Evolutionary conservation across 2,888 invertebrate genomes (phyloP).

Genomic region (Pseudolycoriella hygida): DNA sequence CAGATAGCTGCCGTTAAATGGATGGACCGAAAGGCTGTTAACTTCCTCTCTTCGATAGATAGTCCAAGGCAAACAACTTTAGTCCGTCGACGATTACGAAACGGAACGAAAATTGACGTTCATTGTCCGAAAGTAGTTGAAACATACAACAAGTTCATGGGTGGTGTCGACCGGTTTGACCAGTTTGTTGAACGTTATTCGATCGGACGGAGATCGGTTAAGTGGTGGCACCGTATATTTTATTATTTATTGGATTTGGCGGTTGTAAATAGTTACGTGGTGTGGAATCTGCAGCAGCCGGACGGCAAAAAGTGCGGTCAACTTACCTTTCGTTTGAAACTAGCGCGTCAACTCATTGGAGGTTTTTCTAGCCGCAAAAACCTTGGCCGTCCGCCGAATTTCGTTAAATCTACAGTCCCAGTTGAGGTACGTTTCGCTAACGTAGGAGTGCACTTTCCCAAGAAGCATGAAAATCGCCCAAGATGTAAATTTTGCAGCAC

Average conservation of each 20-base stretch:
- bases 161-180: too few relatives aligned
- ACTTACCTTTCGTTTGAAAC: background rate
- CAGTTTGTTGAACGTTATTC: conserved; percentile 1
- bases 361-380: background rate
- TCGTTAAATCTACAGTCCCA: background rate
- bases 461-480: background rate
- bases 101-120: too few relatives aligned
- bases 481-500: background rate
- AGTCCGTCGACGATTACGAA: too few relatives aligned
- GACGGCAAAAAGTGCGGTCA: background rate
- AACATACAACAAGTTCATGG: too few relatives aligned
- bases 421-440: background rate
- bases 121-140: too few relatives aligned
- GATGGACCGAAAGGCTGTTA: too few relatives aligned
- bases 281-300: background rate
- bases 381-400: background rate
- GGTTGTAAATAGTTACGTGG: background rate
- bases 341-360: background rate
- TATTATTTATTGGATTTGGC: background rate
- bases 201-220: background rate
- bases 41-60: too few relatives aligned
- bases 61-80: too few relatives aligned
- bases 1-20: too few relatives aligned
- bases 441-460: background rate
- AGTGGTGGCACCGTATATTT: too few relatives aligned